These are phyloP conservation scores for Drosophila subquinaria DNA, from an alignment of 2,888 invertebrate species.

Conservation along the genomic window DNA sequence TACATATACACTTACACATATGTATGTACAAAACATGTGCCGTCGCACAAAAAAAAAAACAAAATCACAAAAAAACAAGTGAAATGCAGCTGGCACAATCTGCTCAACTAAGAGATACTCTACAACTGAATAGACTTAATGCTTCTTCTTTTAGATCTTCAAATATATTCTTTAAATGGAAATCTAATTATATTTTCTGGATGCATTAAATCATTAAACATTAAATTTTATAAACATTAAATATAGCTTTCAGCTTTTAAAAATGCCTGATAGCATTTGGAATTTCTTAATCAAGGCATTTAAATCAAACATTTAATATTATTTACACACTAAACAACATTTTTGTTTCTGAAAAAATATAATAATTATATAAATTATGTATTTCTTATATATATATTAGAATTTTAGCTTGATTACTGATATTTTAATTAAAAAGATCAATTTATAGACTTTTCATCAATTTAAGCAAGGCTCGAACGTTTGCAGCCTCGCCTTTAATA, in stretches of 20 bases:
- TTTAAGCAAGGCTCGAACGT: background rate
- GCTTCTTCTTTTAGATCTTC: no score
- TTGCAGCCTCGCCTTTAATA: background rate
- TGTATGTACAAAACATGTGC: slow-evolving; percentile 40
- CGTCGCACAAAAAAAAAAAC: slow-evolving; percentile 39
- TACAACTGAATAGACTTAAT: background rate
- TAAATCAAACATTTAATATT: background rate
- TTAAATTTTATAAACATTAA: background rate
- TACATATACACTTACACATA: slow-evolving; percentile 24
- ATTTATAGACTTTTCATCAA: no score
- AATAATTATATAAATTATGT: no score
- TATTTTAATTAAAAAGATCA: no score
- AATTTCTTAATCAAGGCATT: background rate
- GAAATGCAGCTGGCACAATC: background rate
- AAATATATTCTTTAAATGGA: background rate
- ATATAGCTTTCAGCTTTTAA: no score
- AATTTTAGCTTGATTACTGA: no score
- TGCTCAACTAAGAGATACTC: background rate
- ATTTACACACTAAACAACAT: background rate
- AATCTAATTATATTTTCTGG: background rate
- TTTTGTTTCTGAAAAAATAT: no score
- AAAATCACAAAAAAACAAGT: slow-evolving; percentile 39
- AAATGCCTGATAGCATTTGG: no score
- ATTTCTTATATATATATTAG: no score
- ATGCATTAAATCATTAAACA: background rate